Evolutionary conservation across 1,140 invertebrate genomes (phyloP).

Genomic region (Hyles vespertilio): DNA sequence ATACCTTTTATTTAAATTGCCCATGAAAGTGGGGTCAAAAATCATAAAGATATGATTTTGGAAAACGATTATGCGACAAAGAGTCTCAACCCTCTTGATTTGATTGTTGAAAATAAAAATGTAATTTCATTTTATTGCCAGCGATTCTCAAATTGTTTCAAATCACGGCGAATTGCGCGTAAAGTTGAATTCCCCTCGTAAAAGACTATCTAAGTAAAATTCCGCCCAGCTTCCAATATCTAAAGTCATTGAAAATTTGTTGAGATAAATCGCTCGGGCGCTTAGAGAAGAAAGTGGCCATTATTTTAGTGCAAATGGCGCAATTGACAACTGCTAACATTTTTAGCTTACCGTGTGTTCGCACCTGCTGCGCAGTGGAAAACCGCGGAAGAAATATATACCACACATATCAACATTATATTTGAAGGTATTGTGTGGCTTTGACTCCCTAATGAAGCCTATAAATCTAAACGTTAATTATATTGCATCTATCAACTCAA

Average conservation of each 20-base stretch:
- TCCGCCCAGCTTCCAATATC: slow-evolving; percentile 7
- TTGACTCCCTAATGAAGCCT: too few species aligned
- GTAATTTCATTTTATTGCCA: slow-evolving; percentile 4
- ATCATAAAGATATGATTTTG: too few species aligned
- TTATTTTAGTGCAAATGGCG: slow-evolving; percentile 9
- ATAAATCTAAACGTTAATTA: too few species aligned
- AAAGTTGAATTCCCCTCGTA: slow-evolving; percentile 4
- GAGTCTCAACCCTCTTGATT: too few species aligned
- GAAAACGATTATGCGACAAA: too few species aligned
- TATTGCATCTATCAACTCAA: too few species aligned
- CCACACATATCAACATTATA: too few species aligned
- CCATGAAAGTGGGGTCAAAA: too few species aligned
- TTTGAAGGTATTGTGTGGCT: too few species aligned
- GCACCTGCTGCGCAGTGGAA: neutral
- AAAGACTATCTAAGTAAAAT: slow-evolving; percentile 7
- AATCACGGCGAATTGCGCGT: neutral
- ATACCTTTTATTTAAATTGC: too few species aligned
- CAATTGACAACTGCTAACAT: slow-evolving; percentile 5
- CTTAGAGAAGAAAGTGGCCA: slow-evolving; percentile 4
- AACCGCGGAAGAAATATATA: too few species aligned
- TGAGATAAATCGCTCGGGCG: slow-evolving; percentile 8
- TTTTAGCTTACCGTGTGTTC: neutral
- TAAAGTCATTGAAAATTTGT: slow-evolving; percentile 7
- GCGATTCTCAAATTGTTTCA: slow-evolving; percentile 4
- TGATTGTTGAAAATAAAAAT: neutral